These are phyloP conservation scores for Ataeniobius toweri DNA, from an alignment of 2,797 vertebrate genomes.

Conservation along the genomic window DNA sequence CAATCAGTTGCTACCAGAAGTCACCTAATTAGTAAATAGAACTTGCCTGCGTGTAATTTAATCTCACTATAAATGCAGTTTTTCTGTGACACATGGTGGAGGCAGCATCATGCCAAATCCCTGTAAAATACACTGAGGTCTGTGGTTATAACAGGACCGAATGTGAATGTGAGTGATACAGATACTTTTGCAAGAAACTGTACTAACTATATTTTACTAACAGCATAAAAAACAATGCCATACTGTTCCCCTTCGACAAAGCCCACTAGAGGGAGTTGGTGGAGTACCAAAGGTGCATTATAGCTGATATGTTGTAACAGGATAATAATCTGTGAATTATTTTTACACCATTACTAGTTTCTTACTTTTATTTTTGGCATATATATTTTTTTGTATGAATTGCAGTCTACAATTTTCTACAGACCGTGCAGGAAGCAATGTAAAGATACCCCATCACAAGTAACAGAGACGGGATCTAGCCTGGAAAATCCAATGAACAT, in stretches of 20 bases:
- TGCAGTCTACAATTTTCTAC: too few relatives aligned
- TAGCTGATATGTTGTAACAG: neutral
- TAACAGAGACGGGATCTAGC: too few relatives aligned
- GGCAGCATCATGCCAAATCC: neutral
- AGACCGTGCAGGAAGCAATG: too few relatives aligned
- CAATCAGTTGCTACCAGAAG: neutral
- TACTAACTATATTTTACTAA: neutral
- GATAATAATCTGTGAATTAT: neutral
- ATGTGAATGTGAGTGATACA: neutral
- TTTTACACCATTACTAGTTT: neutral
- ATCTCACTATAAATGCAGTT: neutral
- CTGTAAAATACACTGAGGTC: neutral
- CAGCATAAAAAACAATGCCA: neutral
- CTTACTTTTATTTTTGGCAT: neutral
- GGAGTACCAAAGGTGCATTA: neutral
- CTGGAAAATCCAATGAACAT: too few relatives aligned
- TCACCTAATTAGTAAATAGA: neutral
- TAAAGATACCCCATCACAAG: too few relatives aligned
- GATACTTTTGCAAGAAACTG: neutral
- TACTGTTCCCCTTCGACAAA: neutral
- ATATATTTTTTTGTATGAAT: too few relatives aligned
- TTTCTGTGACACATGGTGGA: neutral
- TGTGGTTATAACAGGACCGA: neutral
- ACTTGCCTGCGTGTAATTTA: neutral
- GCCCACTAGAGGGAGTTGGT: constrained; percentile 30